Base-by-base conservation (phyloP, 2,797 vertebrate genomes). In the Sorex maritimensis region DNA sequence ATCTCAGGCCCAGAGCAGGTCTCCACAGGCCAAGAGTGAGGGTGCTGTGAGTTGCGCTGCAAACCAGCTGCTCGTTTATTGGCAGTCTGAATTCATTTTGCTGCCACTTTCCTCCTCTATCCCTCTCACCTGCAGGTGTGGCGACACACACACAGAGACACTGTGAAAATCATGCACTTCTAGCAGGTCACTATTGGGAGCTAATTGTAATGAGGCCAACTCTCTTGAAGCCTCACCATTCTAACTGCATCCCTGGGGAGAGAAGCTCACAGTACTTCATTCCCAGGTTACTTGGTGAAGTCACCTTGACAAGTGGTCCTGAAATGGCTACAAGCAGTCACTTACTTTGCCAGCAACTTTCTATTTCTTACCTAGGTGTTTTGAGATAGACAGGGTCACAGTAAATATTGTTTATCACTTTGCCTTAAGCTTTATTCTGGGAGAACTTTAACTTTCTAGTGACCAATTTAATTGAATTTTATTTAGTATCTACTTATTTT, bases 201-300 rank as follows among this genome's bases (percentile, higher is more conserved):
- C 24, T 71, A 75, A 34, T 1, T 89, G 38, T 83, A 80, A 78
- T 15, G 88, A 86, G 72, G 67, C 72, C 75, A 92, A 82, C 65
- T 49, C n/a, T 61, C 24, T 71, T 75, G 80, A 88, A 81, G 81
- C 23, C 52, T 95, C 79, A 83, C 84, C 80, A 77, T 34, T 89
- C 44, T 81, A 86, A 80, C 30, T 65, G 41, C 24, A 67, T 88
- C 92, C 49, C 74, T 21, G 63, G 72, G 77, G 52, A 24, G 3
- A 55, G 11, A 65, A 26, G 79, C 49, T 80, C 26, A 55, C 15
- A 79, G 26, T 9, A 30, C 41, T 55, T 14, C 75, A 61, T 67
- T 80, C 63, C n/a, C 69, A 86, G 58, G 4, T 21, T 94, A 61
- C 81, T 61, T 67, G 41, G n/a, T 74, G 90, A 88, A 77, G 24